Conservation (phyloP, 2,113 vertebrate genomes). For the Lophotis ruficrista region DNA sequence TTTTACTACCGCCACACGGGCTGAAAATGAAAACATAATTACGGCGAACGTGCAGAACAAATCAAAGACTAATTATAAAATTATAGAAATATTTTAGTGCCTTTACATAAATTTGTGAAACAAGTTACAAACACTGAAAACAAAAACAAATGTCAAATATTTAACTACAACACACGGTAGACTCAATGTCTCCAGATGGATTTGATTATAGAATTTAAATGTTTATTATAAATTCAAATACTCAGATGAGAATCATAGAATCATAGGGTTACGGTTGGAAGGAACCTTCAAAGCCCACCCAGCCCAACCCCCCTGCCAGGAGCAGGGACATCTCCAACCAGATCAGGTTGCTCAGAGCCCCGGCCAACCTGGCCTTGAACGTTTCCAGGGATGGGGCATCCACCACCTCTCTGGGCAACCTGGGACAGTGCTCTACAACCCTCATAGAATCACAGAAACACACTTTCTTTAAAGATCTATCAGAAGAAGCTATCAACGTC, state of each 20-base stretch:
- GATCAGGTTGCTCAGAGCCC: no score
- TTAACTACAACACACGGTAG: fast-evolving
- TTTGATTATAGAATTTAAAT: neutral
- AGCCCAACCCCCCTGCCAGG: no score
- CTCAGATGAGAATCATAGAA: neutral
- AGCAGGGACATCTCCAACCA: no score
- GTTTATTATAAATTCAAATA: neutral
- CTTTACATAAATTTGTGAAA: neutral
- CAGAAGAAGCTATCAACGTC: neutral
- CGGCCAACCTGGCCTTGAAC: no score
- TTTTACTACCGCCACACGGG: conserved; percentile 90
- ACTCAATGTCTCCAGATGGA: neutral
- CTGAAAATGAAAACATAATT: conserved; percentile 60
- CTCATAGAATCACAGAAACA: neutral
- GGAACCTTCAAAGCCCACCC: no score
- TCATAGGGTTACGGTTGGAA: no score
- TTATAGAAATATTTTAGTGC: neutral
- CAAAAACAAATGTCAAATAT: neutral
- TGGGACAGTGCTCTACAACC: no score
- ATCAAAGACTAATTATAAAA: neutral
- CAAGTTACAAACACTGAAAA: neutral
- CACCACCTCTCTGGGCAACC: no score
- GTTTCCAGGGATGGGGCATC: no score
- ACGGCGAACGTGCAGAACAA: neutral
- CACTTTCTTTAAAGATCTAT: neutral